Percentiles rank a stretch among this genome's conserved stretches.
These are phyloP conservation scores for Hassar affinis DNA, from an alignment of 2,113 vertebrate species.

Conservation along the genomic window DNA sequence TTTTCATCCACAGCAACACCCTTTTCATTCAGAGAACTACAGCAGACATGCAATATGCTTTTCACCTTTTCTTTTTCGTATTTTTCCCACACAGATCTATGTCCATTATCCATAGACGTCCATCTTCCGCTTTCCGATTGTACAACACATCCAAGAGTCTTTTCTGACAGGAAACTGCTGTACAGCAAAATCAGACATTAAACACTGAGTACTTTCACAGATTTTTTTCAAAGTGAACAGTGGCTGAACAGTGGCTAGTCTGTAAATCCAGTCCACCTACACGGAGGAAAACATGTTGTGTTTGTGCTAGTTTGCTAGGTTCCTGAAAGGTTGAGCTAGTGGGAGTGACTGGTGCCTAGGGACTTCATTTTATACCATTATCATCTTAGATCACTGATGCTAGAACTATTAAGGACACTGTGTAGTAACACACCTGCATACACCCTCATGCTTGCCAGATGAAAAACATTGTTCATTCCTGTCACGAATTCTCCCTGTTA, in stretches of 20 bases:
- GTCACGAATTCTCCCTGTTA: neutral
- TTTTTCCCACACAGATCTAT: neutral
- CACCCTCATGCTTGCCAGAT: neutral
- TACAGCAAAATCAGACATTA: neutral
- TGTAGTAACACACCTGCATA: neutral
- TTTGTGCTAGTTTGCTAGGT: neutral
- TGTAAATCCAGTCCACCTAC: constrained; percentile 41
- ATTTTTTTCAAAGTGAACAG: neutral
- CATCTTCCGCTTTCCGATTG: neutral
- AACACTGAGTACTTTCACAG: constrained; percentile 28
- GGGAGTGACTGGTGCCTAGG: constrained; percentile 3
- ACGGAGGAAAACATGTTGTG: constrained; percentile 33
- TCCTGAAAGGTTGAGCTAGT: constrained; percentile 29
- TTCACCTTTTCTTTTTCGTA: neutral
- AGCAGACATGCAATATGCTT: neutral
- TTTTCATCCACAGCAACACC: neutral
- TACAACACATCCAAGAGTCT: neutral
- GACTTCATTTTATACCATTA: constrained; percentile 7
- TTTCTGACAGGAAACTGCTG: neutral
- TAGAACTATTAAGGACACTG: neutral
- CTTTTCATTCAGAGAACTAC: neutral
- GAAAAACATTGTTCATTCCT: neutral
- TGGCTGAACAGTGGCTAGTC: constrained; percentile 5
- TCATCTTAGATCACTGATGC: constrained; percentile 8
- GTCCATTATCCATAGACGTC: neutral